Conservation (phyloP, 2,797 vertebrate genomes). For the Miichthys miiuy region DNA sequence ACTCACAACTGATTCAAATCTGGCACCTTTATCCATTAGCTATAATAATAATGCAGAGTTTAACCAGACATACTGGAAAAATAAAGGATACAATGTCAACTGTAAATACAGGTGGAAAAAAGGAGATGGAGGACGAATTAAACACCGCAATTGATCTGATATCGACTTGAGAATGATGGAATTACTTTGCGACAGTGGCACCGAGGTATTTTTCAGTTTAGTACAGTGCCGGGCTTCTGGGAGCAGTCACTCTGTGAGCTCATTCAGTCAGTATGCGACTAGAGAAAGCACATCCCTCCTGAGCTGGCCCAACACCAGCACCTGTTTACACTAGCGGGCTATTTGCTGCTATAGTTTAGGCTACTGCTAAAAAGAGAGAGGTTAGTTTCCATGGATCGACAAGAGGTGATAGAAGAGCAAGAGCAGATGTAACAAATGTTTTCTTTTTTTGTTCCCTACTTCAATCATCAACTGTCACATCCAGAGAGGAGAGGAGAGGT, state of each 20-base stretch:
- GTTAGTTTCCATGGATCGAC: slow-evolving; percentile 47
- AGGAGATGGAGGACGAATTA: neutral
- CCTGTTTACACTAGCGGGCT: slow-evolving; percentile 69
- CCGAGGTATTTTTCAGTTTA: slow-evolving; percentile 16
- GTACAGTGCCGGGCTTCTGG: slow-evolving; percentile 20
- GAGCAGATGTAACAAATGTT: slow-evolving; percentile 34
- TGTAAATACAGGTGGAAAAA: slow-evolving; percentile 21
- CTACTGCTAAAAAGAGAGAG: slow-evolving; percentile 36
- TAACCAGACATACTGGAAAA: slow-evolving; percentile 12
- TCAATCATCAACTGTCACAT: slow-evolving; percentile 15
- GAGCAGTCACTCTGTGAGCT: slow-evolving; percentile 44
- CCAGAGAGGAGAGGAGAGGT: slow-evolving; percentile 5
- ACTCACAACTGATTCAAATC: slow-evolving; percentile 10
- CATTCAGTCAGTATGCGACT: slow-evolving; percentile 52
- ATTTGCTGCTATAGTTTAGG: slow-evolving; percentile 47
- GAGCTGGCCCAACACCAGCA: slow-evolving; percentile 28
- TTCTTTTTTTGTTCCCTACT: neutral
- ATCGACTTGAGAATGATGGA: slow-evolving; percentile 21
- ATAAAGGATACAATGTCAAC: slow-evolving; percentile 11
- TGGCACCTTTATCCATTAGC: neutral
- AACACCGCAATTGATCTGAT: slow-evolving; percentile 27
- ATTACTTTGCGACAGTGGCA: slow-evolving; percentile 17
- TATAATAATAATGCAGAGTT: neutral
- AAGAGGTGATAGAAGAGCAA: slow-evolving; percentile 41
- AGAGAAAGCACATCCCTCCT: slow-evolving; percentile 43